Percentiles rank a stretch among this genome's conserved stretches.
phyloP scores from a whole-genome alignment of 2,888 invertebrate genomes.

The Cheilosia scutellata region DNA sequence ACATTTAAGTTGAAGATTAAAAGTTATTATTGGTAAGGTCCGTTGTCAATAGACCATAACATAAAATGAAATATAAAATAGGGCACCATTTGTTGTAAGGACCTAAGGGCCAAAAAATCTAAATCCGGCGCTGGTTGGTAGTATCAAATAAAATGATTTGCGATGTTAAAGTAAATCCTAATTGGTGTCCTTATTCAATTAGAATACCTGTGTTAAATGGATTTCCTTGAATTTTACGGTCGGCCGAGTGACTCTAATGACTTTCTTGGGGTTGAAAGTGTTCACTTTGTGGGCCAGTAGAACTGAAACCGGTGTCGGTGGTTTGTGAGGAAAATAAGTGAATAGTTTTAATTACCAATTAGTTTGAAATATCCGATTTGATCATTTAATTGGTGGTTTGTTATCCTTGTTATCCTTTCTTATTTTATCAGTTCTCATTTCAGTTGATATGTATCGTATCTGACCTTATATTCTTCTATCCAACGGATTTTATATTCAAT shows the following conservation, averaged over 20 bases:
- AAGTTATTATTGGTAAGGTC: too few species aligned
- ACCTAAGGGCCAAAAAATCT: too few species aligned
- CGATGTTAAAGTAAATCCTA: conserved; percentile 58
- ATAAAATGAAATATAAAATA: too few species aligned
- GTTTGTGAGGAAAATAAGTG: conserved; percentile 28
- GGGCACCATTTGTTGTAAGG: too few species aligned
- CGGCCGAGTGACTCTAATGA: conserved; percentile 57
- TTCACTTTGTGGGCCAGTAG: conserved; percentile 22
- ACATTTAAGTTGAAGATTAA: too few species aligned
- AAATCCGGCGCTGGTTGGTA: too few species aligned
- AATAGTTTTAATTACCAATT: conserved; percentile 73
- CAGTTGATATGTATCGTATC: conserved; percentile 30
- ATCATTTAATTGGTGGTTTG: conserved; percentile 65
- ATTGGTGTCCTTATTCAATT: conserved; percentile 72
- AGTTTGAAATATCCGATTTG: conserved; percentile 65
- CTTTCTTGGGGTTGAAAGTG: conserved; percentile 43
- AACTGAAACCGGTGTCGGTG: background rate
- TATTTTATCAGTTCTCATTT: background rate
- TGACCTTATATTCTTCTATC: conserved; percentile 1
- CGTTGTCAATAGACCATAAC: too few species aligned
- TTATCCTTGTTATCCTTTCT: conserved; percentile 15
- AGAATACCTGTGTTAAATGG: conserved; percentile 69
- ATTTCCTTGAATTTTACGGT: conserved; percentile 59
- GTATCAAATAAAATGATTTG: conserved; percentile 50
- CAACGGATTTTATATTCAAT: too few species aligned